A percentile compares a stretch with the other conserved stretches of the same genome.
Conservation (phyloP, 2,113 vertebrate genomes). For the Bos indicus region DNA sequence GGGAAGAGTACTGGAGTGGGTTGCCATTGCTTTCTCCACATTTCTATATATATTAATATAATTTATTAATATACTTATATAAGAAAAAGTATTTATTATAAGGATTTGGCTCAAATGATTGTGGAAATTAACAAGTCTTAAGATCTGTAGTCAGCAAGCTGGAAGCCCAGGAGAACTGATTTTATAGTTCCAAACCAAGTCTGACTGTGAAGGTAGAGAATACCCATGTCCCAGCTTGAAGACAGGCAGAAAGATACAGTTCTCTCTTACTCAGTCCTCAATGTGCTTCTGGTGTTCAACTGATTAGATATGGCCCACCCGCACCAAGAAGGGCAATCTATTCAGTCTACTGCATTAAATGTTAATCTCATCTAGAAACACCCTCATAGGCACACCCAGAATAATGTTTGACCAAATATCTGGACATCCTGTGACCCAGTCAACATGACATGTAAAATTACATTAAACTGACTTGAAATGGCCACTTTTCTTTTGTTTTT, state of each 20-base stretch:
- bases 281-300: not conserved
- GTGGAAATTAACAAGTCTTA: too few species aligned
- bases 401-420: not conserved
- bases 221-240: not conserved
- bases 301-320: not conserved
- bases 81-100: not conserved
- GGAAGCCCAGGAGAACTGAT: not conserved
- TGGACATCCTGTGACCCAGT: not conserved
- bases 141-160: not conserved
- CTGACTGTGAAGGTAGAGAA: not conserved
- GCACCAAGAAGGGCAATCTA: not conserved
- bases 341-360: not conserved
- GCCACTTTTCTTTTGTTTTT: not conserved
- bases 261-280: not conserved
- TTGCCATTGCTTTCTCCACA: too few species aligned
- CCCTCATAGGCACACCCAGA: not conserved
- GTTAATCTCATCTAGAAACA: not conserved
- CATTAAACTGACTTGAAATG: not conserved
- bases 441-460: not conserved
- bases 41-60: not conserved
- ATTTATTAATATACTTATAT: not conserved
- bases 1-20: too few species aligned
- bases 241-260: not conserved
- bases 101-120: not conserved
- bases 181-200: not conserved